phyloP scores from a whole-genome alignment of 2,113 vertebrate species.

The Poicephalus meyeri region DNA sequence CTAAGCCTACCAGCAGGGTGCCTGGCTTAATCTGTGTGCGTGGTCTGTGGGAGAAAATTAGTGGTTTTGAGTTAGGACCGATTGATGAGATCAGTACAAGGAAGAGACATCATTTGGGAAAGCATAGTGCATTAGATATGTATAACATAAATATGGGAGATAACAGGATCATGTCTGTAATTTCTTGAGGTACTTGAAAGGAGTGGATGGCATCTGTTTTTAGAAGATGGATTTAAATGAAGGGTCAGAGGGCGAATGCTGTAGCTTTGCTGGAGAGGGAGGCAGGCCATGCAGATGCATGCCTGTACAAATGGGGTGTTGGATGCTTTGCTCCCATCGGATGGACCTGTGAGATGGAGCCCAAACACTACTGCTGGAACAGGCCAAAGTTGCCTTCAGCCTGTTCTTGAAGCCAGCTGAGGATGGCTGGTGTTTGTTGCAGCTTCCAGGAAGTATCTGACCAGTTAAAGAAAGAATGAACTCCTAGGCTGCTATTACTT shows the following conservation, averaged over 20 bases:
- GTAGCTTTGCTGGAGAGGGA: not conserved
- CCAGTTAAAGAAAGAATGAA: not conserved
- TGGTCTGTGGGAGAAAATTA: not conserved
- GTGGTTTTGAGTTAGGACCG: not conserved
- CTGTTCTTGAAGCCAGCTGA: not conserved
- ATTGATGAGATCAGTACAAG: not conserved
- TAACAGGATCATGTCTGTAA: not conserved
- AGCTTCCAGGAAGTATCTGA: conserved; percentile 34
- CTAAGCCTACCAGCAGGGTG: accelerated
- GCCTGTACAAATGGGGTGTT: accelerated
- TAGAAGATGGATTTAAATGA: not conserved
- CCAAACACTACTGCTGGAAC: not conserved
- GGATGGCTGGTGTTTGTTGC: not conserved
- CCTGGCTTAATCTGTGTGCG: not conserved
- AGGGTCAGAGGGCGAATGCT: not conserved
- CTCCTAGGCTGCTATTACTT: not conserved
- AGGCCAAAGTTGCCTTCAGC: not conserved
- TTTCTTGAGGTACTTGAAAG: not conserved
- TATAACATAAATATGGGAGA: accelerated
- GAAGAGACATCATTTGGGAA: not conserved
- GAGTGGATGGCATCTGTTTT: not conserved
- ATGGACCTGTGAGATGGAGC: not conserved
- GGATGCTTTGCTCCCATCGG: accelerated
- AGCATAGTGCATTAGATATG: accelerated
- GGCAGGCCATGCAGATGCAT: accelerated